Conservation (phyloP, 2,797 vertebrate species). For the Tiaroga cobitis region DNA sequence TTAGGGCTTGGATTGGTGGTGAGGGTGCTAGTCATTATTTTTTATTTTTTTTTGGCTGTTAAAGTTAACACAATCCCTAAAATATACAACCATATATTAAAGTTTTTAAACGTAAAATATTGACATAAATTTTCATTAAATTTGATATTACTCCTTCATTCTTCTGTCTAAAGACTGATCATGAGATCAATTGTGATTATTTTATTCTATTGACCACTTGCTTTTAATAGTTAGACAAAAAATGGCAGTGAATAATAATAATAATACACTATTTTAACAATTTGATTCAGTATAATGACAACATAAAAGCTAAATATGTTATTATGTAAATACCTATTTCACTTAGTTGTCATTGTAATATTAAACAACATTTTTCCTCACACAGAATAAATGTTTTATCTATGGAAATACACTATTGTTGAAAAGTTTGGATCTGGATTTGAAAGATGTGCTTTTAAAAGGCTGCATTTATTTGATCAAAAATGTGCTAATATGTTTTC, state of each 20-base stretch:
- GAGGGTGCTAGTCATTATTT: not conserved
- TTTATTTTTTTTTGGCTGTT: not conserved
- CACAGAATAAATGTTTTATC: not conserved
- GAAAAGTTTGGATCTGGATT: not conserved
- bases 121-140: not conserved
- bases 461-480: not conserved
- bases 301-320: not conserved
- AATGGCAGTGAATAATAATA: too few relatives aligned
- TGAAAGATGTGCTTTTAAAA: not conserved
- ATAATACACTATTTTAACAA: not conserved
- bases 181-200: not conserved
- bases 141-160: not conserved
- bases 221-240: not conserved
- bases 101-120: not conserved
- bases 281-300: not conserved
- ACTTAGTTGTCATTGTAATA: not conserved
- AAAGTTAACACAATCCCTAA: not conserved
- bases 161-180: not conserved
- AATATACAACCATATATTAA: not conserved
- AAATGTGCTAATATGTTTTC: not conserved
- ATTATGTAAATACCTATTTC: not conserved
- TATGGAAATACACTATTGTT: not conserved
- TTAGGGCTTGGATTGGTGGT: not conserved
- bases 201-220: not conserved
- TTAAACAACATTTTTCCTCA: not conserved